Percentiles rank a stretch among this genome's conserved stretches.
These are phyloP conservation scores for Cephus nigrinus DNA, from an alignment of 2,888 invertebrate genomes.

Conservation along the genomic window DNA sequence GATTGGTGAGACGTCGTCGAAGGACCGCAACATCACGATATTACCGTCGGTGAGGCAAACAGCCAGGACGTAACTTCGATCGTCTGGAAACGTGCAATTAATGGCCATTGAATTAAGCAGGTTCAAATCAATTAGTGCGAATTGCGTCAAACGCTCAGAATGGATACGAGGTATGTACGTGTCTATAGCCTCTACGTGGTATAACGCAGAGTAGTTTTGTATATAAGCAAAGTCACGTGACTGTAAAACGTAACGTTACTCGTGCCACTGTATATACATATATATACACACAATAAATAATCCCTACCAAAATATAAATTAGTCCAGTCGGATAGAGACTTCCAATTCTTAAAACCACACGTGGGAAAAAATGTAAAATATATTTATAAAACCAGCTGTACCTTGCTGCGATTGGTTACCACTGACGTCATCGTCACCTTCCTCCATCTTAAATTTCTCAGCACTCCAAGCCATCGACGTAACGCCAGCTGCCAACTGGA, in stretches of 20 bases:
- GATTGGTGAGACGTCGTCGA: constrained; percentile 93
- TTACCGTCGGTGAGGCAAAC: constrained; percentile 91
- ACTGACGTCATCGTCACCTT: constrained; percentile 78
- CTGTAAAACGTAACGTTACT: too few relatives aligned
- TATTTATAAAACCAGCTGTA: not conserved
- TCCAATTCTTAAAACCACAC: too few relatives aligned
- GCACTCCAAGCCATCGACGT: constrained; percentile 96
- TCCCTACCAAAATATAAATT: too few relatives aligned
- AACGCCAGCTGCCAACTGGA: constrained; percentile 74
- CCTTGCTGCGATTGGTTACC: constrained; percentile 38
- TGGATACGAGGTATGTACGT: too few relatives aligned
- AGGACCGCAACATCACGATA: constrained; percentile 88
- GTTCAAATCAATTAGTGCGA: not conserved
- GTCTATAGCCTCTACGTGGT: too few relatives aligned
- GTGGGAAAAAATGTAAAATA: too few relatives aligned
- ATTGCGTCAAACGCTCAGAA: too few relatives aligned
- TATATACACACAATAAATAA: too few relatives aligned
- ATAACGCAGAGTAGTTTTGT: too few relatives aligned
- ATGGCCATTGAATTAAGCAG: constrained; percentile 5
- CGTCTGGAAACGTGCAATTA: constrained; percentile 63
- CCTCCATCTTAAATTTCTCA: constrained; percentile 98
- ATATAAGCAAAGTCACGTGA: too few relatives aligned
- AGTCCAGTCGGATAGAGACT: too few relatives aligned
- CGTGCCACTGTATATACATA: too few relatives aligned
- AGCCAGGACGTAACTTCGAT: constrained; percentile 82